A percentile compares a stretch with the other conserved stretches of the same genome.
These are phyloP conservation scores for Salvelinus namaycush DNA, from an alignment of 2,113 vertebrate genomes.

Conservation along the genomic window DNA sequence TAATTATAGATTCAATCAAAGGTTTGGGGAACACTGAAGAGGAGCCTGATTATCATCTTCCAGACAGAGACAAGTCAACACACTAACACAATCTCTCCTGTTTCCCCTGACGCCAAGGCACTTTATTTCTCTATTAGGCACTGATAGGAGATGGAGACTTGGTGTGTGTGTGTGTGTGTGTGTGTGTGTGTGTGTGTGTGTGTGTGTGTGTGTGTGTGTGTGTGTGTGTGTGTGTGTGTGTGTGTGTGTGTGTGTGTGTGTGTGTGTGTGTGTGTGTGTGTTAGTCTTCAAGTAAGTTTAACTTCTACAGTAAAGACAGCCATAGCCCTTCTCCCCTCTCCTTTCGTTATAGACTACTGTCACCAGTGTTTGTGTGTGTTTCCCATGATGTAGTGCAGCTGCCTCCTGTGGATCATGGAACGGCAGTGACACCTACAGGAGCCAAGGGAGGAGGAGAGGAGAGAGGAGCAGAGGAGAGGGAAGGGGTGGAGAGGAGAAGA, in stretches of 20 bases:
- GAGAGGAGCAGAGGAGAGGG: background rate
- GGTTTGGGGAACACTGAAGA: background rate
- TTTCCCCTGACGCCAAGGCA: conserved; percentile 58
- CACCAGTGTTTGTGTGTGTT: conserved; percentile 52
- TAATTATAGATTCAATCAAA: background rate
- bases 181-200: background rate
- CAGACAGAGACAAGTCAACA: conserved; percentile 66
- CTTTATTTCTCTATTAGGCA: conserved; percentile 64
- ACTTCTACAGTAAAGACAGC: background rate
- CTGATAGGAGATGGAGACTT: conserved; percentile 45
- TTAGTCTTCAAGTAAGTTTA: background rate
- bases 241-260: too few relatives aligned
- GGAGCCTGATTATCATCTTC: conserved; percentile 58
- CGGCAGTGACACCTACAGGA: conserved; percentile 80
- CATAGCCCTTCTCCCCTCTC: background rate
- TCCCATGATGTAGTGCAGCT: conserved; percentile 65
- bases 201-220: too few relatives aligned
- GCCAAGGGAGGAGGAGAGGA: conserved; percentile 18
- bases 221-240: too few relatives aligned
- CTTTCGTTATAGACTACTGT: conserved; percentile 55
- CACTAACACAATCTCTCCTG: conserved; percentile 56
- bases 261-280: background rate
- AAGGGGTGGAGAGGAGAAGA: background rate
- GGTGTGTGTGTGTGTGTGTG: conserved; percentile 7
- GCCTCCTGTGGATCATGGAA: conserved; percentile 55